Evolutionary conservation across 1,140 invertebrate species (phyloP).

Genomic region (Heterodera schachtii): DNA sequence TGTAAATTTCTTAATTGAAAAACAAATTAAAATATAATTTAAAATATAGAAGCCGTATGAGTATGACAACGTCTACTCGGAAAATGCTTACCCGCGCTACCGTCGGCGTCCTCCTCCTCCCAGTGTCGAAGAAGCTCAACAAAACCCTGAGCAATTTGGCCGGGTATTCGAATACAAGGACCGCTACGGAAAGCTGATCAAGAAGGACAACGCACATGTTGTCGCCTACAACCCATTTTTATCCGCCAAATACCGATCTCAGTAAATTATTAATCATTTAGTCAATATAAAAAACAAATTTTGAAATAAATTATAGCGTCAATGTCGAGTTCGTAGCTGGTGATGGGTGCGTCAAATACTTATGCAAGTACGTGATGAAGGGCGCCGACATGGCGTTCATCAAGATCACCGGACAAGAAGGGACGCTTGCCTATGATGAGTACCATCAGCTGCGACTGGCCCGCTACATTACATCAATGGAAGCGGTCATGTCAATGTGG

Average conservation of each 20-base stretch:
- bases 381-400: constrained; percentile 6
- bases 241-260: neutral
- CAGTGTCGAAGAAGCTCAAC: neutral
- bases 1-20: neutral
- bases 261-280: too few relatives aligned
- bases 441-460: neutral
- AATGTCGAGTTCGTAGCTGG: constrained; percentile 15
- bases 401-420: neutral
- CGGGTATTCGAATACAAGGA: neutral
- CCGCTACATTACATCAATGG: constrained; percentile 1
- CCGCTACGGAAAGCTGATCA: neutral
- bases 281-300: too few relatives aligned
- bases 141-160: neutral
- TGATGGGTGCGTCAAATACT: neutral
- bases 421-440: neutral
- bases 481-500: neutral
- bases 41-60: neutral
- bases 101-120: neutral
- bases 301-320: too few relatives aligned
- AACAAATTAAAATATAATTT: neutral
- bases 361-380: neutral
- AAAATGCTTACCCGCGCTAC: constrained; percentile 8
- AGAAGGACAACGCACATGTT: neutral
- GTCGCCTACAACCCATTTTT: neutral
- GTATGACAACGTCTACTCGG: constrained; percentile 1